phyloP scores from a whole-genome alignment of 2,797 vertebrate species.

The Hypotaenidia philippensis region DNA sequence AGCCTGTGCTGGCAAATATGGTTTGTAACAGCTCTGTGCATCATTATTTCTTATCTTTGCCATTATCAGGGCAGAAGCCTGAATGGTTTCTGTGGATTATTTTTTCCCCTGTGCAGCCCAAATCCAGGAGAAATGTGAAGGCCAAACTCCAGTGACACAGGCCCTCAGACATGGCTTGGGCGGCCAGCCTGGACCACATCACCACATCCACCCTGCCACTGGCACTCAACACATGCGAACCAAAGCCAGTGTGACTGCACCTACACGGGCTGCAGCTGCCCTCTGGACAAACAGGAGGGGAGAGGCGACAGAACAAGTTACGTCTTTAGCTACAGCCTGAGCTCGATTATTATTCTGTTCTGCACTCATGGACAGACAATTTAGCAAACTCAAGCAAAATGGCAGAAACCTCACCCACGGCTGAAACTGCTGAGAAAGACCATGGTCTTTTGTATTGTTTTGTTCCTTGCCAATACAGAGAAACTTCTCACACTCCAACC shows the following conservation, averaged over 20 bases:
- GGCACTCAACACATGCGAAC: background rate
- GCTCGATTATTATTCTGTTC: background rate
- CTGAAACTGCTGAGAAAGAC: conserved; percentile 6
- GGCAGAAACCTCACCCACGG: background rate
- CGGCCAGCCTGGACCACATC: accelerated
- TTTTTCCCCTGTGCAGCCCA: background rate
- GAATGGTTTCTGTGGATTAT: background rate
- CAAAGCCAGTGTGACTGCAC: background rate
- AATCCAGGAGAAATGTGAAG: background rate
- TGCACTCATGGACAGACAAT: background rate
- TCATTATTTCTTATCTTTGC: background rate
- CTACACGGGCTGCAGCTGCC: background rate
- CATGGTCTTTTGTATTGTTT: background rate
- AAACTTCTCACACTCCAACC: background rate
- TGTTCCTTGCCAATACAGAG: background rate
- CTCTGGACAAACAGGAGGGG: background rate
- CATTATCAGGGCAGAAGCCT: background rate
- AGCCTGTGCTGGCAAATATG: accelerated
- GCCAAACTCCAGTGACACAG: background rate
- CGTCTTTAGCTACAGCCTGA: background rate
- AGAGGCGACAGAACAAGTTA: conserved; percentile 18
- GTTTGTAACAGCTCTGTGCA: background rate
- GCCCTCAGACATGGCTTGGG: background rate
- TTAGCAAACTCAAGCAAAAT: background rate
- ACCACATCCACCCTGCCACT: background rate